These are phyloP conservation scores for Carassius carassius DNA, from an alignment of 2,113 vertebrate species.

Conservation along the genomic window DNA sequence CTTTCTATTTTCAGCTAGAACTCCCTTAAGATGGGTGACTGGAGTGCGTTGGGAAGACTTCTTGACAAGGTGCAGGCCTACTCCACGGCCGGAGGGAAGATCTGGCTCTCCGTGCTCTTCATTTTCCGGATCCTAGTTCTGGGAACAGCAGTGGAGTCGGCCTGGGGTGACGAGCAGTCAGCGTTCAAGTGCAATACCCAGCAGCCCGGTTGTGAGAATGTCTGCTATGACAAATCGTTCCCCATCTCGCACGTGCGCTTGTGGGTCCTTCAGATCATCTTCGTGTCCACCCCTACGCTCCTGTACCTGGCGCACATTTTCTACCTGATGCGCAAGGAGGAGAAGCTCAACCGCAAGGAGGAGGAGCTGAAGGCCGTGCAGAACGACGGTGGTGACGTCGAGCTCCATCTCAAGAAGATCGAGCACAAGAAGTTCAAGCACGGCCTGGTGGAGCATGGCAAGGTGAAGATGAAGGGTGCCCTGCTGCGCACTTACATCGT, in stretches of 20 bases:
- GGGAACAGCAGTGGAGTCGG: conserved; percentile 94
- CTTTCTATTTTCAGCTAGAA: conserved; percentile 68
- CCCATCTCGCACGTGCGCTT: too few relatives aligned
- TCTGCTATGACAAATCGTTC: too few relatives aligned
- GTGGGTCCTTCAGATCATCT: too few relatives aligned
- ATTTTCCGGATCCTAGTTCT: conserved; percentile 95
- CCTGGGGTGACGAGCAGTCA: conserved; percentile 47
- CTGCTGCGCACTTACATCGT: conserved; percentile 94
- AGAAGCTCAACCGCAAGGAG: conserved; percentile 91
- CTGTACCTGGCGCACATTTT: conserved; percentile 87
- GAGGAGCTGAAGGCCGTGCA: conserved; percentile 88
- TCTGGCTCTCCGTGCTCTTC: conserved; percentile 97
- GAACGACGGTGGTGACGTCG: conserved; percentile 89
- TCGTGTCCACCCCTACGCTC: too few relatives aligned
- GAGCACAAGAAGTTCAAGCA: conserved; percentile 96
- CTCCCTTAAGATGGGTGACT: conserved; percentile 90
- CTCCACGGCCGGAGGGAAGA: conserved; percentile 95
- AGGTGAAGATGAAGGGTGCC: conserved; percentile 96
- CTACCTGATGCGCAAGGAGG: conserved; percentile 94
- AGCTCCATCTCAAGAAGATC: conserved; percentile 91
- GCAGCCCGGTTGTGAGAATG: too few relatives aligned
- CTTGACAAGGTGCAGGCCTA: conserved; percentile 98
- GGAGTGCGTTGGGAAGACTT: conserved; percentile 95
- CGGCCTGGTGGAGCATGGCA: conserved; percentile 92
- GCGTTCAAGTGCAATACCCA: too few relatives aligned